Base-by-base conservation (phyloP, 2,888 invertebrate genomes). In the Chalcosyrphus nemorum region DNA sequence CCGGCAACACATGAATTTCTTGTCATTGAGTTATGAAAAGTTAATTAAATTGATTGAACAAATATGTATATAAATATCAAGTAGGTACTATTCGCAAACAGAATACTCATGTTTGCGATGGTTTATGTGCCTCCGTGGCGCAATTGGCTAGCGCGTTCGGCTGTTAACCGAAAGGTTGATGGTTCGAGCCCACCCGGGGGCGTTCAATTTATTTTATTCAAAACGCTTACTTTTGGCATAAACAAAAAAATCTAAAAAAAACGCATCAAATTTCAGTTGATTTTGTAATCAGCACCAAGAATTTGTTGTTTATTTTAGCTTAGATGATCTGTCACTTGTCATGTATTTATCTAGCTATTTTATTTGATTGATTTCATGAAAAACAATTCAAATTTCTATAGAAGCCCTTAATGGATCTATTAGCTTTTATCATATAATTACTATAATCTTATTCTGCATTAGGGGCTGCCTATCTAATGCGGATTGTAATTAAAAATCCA, bases 91-190 rank as follows among this genome's bases (percentile, higher is more conserved):
- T n/a, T n/a, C n/a, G n/a, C n/a, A 4, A 1, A n/a, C n/a, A 13
- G 24, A 24, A 11, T 3, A 3, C 13, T 38, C 2, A 4, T 41
- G 17, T 7, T 6, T 7, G 43, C 15, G 17, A 7, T 7, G 17
- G 43, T 15, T 15, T 43, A 17, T 17, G 9, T 50, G 91, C 90
- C 91, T 91, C 90, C 96, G 96, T 97, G 96, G 96, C 96, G 96
- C 96, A 97, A 96, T 96, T 91, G 96, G 96, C 93, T 96, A 97
- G 97, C 96, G 97, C 97, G 97, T 97, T 97, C 96, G 97, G 97
- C 97, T 97, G 97, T 97, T 97, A 97, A 97, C 97, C 97, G 96
- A 97, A 97, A 97, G 97, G 97, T 97, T 97, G 97, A 96, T 97
- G 97, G 97, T 97, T 97, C 97, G 95, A 97, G 96, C 95, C 97